Evolutionary conservation across 2,113 vertebrate species (phyloP).

Genomic region (Chaetodon auriga): DNA sequence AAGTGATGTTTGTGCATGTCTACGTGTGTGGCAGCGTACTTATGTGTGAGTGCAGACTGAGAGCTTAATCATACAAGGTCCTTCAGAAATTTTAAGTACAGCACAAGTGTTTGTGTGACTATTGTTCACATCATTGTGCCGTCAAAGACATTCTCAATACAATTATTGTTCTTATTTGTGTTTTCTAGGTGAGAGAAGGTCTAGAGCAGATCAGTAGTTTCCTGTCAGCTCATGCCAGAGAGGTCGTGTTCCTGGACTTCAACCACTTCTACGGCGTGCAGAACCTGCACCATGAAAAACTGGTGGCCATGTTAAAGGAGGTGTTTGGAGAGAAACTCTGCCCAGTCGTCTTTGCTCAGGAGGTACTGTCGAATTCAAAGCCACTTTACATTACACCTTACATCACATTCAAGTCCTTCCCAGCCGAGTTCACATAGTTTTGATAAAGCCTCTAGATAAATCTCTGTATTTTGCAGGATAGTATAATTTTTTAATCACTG

Average conservation of each 20-base stretch:
- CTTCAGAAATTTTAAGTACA: conserved; percentile 35
- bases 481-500: too few relatives aligned
- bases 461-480: too few relatives aligned
- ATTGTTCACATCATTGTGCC: background rate
- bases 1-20: conserved; percentile 33
- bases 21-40: conserved; percentile 10
- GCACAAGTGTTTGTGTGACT: conserved; percentile 12
- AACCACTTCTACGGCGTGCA: conserved; percentile 99
- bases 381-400: too few relatives aligned
- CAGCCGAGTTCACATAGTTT: too few relatives aligned
- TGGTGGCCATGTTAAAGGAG: conserved; percentile 96
- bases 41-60: conserved; percentile 22
- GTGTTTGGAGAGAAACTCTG: conserved; percentile 96
- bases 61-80: conserved; percentile 32
- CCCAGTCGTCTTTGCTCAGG: conserved; percentile 95
- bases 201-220: conserved; percentile 95
- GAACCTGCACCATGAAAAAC: conserved; percentile 96
- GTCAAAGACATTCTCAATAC: background rate
- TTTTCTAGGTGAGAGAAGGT: conserved; percentile 89
- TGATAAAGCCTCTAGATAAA: too few relatives aligned
- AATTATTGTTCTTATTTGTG: conserved; percentile 9
- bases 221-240: conserved; percentile 90
- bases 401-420: too few relatives aligned
- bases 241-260: conserved; percentile 97
- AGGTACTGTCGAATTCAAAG: conserved; percentile 72